These are phyloP conservation scores for Drosophila nannoptera DNA, from an alignment of 1,140 invertebrate species.

Conservation along the genomic window DNA sequence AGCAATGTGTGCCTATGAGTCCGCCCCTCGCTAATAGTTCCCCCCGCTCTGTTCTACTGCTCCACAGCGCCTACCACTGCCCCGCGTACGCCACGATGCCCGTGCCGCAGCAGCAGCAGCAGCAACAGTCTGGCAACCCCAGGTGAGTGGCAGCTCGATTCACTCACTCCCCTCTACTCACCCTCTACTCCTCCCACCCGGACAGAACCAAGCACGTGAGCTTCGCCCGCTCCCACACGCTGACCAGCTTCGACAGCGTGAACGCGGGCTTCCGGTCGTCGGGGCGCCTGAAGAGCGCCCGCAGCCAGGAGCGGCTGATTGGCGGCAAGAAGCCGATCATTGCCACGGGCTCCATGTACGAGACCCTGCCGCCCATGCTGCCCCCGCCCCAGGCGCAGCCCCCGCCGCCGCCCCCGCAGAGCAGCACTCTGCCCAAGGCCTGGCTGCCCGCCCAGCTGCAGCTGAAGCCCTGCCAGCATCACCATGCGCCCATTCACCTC, in stretches of 20 bases:
- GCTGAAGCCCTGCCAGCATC: slow-evolving; percentile 67
- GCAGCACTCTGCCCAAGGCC: slow-evolving; percentile 53
- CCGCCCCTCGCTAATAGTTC: slow-evolving; percentile 26
- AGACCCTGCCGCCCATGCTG: slow-evolving; percentile 62
- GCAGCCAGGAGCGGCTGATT: slow-evolving; percentile 85
- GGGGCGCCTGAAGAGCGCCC: slow-evolving; percentile 80
- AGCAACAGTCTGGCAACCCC: slow-evolving; percentile 51
- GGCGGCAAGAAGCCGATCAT: slow-evolving; percentile 82
- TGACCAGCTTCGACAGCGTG: slow-evolving; percentile 89
- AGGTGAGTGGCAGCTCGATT: slow-evolving; percentile 43
- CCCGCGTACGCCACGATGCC: slow-evolving; percentile 71
- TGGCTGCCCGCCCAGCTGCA: slow-evolving; percentile 58
- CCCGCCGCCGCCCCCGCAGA: slow-evolving; percentile 43
- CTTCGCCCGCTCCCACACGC: slow-evolving; percentile 91
- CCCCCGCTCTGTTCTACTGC: slow-evolving; percentile 16
- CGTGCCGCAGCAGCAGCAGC: slow-evolving; percentile 53
- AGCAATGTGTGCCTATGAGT: slow-evolving; percentile 16
- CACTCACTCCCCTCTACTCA: not conserved
- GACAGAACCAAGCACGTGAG: slow-evolving; percentile 91
- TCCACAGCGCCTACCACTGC: slow-evolving; percentile 75
- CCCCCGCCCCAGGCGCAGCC: slow-evolving; percentile 38
- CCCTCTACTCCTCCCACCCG: not conserved
- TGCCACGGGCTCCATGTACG: slow-evolving; percentile 66
- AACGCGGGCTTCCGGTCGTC: slow-evolving; percentile 80
- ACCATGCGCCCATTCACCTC: slow-evolving; percentile 67